Percentiles rank a stretch among this genome's conserved stretches.
Conservation (phyloP, 2,113 vertebrate genomes). For the Anolis carolinensis region DNA sequence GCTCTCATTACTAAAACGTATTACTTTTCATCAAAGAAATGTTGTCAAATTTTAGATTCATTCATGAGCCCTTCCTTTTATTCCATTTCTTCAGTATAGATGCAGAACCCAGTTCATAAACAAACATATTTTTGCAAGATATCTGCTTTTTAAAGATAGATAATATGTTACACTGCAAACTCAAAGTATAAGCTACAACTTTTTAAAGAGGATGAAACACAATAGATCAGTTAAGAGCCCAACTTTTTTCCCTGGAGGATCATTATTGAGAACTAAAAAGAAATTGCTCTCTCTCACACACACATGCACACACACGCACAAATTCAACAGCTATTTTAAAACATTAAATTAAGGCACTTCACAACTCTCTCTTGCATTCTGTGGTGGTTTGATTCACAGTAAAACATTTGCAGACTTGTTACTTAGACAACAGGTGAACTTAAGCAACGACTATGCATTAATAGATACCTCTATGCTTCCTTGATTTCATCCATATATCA, state of each 20-base stretch:
- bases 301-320: too few species aligned
- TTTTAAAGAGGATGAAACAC: not conserved
- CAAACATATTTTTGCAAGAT: not conserved
- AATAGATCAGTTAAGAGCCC: not conserved
- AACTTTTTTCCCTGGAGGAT: not conserved
- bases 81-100: not conserved
- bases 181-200: not conserved
- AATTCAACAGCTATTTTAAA: not conserved
- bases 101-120: not conserved
- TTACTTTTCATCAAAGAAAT: not conserved
- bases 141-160: not conserved
- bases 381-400: not conserved
- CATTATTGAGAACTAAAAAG: not conserved
- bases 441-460: not conserved
- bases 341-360: not conserved
- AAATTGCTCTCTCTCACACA: too few species aligned
- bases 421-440: fast-evolving
- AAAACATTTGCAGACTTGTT: fast-evolving
- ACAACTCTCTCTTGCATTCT: not conserved
- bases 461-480: conserved; percentile 28
- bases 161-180: not conserved
- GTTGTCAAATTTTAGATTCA: not conserved
- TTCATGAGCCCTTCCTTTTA: not conserved
- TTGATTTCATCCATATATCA: not conserved
- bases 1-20: not conserved